Evolutionary conservation across 2,113 vertebrate species (phyloP).

Genomic region (Dipodomys ordii): DNA sequence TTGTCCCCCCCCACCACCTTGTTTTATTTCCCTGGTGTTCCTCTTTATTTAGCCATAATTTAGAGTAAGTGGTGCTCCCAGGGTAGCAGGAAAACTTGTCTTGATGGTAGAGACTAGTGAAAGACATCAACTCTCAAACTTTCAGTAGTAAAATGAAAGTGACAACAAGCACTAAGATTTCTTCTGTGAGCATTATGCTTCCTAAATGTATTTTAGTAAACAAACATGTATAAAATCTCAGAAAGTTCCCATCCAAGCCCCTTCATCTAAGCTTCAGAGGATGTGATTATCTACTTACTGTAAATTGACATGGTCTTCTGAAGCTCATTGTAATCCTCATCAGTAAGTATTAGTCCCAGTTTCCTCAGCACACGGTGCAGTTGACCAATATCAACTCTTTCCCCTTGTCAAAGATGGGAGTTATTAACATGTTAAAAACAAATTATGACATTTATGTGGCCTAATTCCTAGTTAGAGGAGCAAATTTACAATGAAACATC

Average conservation of each 20-base stretch:
- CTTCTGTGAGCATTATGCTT: constrained; percentile 2
- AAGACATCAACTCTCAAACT: background rate
- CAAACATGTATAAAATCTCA: background rate
- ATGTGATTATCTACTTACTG: background rate
- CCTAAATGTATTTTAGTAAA: background rate
- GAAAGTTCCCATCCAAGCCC: background rate
- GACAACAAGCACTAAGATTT: background rate
- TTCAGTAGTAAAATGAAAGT: constrained; percentile 17
- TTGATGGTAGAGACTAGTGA: background rate
- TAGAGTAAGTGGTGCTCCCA: background rate
- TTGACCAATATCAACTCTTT: constrained; percentile 26
- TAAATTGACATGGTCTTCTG: background rate
- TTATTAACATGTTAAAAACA: background rate
- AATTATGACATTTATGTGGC: background rate
- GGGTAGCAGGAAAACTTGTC: background rate
- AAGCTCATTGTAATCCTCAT: constrained; percentile 19
- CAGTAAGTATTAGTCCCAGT: background rate
- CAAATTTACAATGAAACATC: background rate
- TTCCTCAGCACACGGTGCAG: background rate
- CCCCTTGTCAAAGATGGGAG: constrained; percentile 52
- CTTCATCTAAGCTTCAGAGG: background rate
- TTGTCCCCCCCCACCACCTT: background rate
- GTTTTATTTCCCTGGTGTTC: background rate
- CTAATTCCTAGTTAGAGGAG: constrained; percentile 4
- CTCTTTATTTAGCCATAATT: background rate